A percentile compares a stretch with the other conserved stretches of the same genome.
phyloP scores from a whole-genome alignment of 1,140 invertebrate genomes.

The Adelges cooleyi region DNA sequence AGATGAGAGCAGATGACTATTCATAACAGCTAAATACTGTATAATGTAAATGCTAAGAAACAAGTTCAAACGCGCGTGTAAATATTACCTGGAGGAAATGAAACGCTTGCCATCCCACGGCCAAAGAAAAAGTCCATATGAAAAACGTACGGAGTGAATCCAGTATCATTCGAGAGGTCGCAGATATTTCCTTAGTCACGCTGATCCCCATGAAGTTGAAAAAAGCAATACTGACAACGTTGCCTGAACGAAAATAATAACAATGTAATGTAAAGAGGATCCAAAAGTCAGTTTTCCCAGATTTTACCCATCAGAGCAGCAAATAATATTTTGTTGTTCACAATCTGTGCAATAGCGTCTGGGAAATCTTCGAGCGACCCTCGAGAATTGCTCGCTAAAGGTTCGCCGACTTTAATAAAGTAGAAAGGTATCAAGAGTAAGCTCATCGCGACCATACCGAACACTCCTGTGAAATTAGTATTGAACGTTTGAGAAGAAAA shows the following conservation, averaged over 20 bases:
- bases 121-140: slow-evolving; percentile 73
- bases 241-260: slow-evolving; percentile 46
- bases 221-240: slow-evolving; percentile 84
- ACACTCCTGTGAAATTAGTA: slow-evolving; percentile 48
- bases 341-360: slow-evolving; percentile 74
- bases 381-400: slow-evolving; percentile 60
- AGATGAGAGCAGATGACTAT: too few species aligned
- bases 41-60: too few species aligned
- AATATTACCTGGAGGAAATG: slow-evolving; percentile 60
- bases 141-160: slow-evolving; percentile 81
- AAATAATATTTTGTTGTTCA: slow-evolving; percentile 50
- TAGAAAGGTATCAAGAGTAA: slow-evolving; percentile 72
- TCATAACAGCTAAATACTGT: too few species aligned
- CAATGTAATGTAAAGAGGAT: too few species aligned
- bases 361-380: slow-evolving; percentile 73
- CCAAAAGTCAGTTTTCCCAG: background rate
- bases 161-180: slow-evolving; percentile 83
- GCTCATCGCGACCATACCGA: slow-evolving; percentile 65
- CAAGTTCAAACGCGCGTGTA: too few species aligned
- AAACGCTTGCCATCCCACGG: slow-evolving; percentile 64
- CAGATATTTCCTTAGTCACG: slow-evolving; percentile 88
- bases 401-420: slow-evolving; percentile 59
- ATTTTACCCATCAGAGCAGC: slow-evolving; percentile 51
- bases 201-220: slow-evolving; percentile 93
- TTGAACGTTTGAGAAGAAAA: background rate